Percentiles rank a stretch among this genome's conserved stretches.
Conservation (phyloP, 1,140 invertebrate species). For the Meloidogyne hapla region DNA sequence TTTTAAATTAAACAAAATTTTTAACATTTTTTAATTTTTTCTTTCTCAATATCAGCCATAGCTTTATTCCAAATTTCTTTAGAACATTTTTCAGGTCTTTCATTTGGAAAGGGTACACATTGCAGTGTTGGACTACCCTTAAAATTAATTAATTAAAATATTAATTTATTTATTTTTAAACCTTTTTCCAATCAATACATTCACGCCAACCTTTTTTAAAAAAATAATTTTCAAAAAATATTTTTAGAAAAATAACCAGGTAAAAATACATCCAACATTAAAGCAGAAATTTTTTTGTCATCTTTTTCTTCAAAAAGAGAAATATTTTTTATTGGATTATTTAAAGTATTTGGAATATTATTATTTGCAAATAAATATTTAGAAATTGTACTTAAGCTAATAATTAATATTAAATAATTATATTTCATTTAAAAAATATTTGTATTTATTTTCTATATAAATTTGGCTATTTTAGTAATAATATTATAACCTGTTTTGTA, state of each 20-base stretch:
- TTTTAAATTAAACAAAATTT: too few species aligned
- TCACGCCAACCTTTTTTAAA: not conserved
- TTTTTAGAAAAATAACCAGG: not conserved
- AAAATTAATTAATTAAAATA: not conserved
- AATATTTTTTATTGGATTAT: not conserved
- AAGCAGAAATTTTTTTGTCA: slow-evolving; percentile 19
- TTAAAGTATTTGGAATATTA: not conserved
- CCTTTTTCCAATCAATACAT: slow-evolving; percentile 3
- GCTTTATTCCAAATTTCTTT: slow-evolving; percentile 21
- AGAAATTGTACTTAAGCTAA: not conserved
- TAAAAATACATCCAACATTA: slow-evolving; percentile 17
- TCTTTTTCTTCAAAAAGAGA: slow-evolving; percentile 4
- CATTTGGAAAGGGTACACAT: slow-evolving; percentile 14
- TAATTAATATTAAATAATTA: not conserved
- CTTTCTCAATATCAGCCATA: not conserved
- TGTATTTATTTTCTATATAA: too few species aligned
- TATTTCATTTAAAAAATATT: too few species aligned
- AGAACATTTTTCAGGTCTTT: slow-evolving; percentile 17
- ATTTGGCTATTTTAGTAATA: too few species aligned
- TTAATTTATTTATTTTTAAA: not conserved
- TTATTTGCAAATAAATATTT: not conserved
- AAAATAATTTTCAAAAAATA: not conserved
- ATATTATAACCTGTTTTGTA: too few species aligned
- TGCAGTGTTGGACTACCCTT: slow-evolving; percentile 13
- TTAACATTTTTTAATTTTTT: slow-evolving; percentile 14